Base-by-base conservation (phyloP, 2,797 vertebrate species). In the Microctenopoma lineatum region DNA sequence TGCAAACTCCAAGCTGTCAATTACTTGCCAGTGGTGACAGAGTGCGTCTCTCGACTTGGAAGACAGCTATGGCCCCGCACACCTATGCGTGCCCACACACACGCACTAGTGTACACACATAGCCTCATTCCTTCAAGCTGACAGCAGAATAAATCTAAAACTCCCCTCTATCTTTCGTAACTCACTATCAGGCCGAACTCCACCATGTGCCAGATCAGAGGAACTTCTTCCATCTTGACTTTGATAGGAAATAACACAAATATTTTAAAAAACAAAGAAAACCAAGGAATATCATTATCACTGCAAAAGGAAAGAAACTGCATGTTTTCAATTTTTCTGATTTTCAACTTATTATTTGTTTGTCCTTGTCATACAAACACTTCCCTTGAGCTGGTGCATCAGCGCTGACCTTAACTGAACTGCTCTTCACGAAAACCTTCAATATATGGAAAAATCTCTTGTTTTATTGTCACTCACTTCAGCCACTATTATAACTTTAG, bases 1-100 rank as follows among this genome's bases (percentile, higher is more conserved):
- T 71, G 85, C 81, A 84, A 90, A 92, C 89, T 84, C 86, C 51
- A 51, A 81, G 84, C 90, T 92, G 93, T 93, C 92, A 92, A 89
- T 92, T 92, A 90, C 76, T 79, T 85, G 79, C 84, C 90, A 85
- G 81, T 54, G 70, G 88, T 90, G 89, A 90, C 90, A 85, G 84
- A 88, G 83, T 87, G 81, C 81, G 84, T 92, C 84, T 89, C 77
- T 89, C 59, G 73, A 86, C 84, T 88, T 75, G 75, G 86, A 90
- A 91, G 87, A 89, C 87, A 89, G 88, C 83, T 84, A 77, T 4
- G 70, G 65, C 75, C 81, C 47, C 61, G 71, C 77, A 80, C 72
- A 84, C 70, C 66, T 79, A 69, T 66, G 61, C 12, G 7, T 9
- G 0, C 25, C 13, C 59, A 66, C 25, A 56, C 18, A 63, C 55